Conservation (phyloP, 2,113 vertebrate genomes). For the Syngnathus typhle region DNA sequence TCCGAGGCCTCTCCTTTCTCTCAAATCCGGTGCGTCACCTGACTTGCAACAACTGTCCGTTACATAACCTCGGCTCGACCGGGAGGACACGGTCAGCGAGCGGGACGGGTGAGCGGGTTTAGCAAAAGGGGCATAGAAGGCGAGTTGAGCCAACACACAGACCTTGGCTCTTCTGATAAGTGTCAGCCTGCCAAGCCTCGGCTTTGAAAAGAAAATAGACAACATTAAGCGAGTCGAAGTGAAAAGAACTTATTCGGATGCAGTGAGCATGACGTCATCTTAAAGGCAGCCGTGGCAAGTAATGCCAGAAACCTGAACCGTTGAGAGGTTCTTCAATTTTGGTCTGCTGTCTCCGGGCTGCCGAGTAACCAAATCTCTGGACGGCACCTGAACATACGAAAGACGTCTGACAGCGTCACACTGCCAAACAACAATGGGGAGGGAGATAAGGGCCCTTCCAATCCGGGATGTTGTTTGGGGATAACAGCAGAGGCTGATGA, state of each 20-base stretch:
- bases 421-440: neutral
- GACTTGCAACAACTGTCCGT: constrained; percentile 29
- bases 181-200: constrained; percentile 11
- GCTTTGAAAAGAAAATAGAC: neutral
- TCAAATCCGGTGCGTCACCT: constrained; percentile 25
- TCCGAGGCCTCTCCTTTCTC: constrained; percentile 15
- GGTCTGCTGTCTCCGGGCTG: neutral
- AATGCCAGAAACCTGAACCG: constrained; percentile 21
- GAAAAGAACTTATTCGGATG: neutral
- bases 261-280: neutral
- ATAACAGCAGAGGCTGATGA: neutral
- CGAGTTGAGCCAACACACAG: constrained; percentile 4
- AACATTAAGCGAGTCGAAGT: neutral
- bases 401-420: neutral
- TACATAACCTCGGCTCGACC: constrained; percentile 26
- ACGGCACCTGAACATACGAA: constrained; percentile 1
- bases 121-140: neutral
- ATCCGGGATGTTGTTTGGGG: neutral
- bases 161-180: constrained; percentile 8
- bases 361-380: constrained; percentile 22
- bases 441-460: neutral
- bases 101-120: neutral
- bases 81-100: constrained; percentile 12
- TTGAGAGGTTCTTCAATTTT: constrained; percentile 23
- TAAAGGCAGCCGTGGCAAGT: constrained; percentile 9